Percentiles rank a stretch among this genome's conserved stretches.
These are phyloP conservation scores for Fregata magnificens DNA, from an alignment of 2,113 vertebrate genomes.

Conservation along the genomic window DNA sequence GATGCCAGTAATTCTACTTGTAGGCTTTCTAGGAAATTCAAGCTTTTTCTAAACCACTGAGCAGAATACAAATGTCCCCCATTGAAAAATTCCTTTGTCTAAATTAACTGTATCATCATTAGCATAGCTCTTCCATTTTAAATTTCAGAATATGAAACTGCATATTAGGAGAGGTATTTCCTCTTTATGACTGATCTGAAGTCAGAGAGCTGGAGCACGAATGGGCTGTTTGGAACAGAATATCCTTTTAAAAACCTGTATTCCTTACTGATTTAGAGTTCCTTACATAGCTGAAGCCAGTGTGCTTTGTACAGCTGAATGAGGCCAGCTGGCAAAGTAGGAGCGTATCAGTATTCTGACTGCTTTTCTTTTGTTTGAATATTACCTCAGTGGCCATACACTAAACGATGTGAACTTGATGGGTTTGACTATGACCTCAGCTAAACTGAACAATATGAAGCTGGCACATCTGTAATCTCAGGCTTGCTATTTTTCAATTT, in stretches of 20 bases:
- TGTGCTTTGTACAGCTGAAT: conserved; percentile 38
- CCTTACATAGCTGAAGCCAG: conserved; percentile 35
- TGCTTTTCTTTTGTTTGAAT: conserved; percentile 54
- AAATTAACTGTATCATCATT: conserved; percentile 37
- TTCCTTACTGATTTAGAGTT: not conserved
- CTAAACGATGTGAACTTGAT: conserved; percentile 39
- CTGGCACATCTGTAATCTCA: conserved; percentile 36
- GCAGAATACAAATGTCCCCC: not conserved
- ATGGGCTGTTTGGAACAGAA: conserved; percentile 35
- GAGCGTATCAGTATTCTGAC: not conserved
- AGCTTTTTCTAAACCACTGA: conserved; percentile 4
- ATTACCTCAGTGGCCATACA: conserved; percentile 31
- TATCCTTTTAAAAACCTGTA: conserved; percentile 42
- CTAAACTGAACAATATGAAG: conserved; percentile 39
- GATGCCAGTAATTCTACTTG: conserved; percentile 37
- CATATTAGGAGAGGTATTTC: conserved; percentile 30
- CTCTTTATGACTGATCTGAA: conserved; percentile 40
- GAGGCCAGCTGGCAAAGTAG: conserved; percentile 43
- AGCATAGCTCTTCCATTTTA: conserved; percentile 27
- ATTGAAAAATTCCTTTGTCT: not conserved
- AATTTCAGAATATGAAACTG: conserved; percentile 39
- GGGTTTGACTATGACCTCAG: conserved; percentile 34
- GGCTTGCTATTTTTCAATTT: conserved; percentile 49
- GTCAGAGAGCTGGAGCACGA: conserved; percentile 31
- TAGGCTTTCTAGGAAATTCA: conserved; percentile 45